Base-by-base conservation (phyloP, 1,140 invertebrate genomes). In the Paramacrobiotus metropolitanus region DNA sequence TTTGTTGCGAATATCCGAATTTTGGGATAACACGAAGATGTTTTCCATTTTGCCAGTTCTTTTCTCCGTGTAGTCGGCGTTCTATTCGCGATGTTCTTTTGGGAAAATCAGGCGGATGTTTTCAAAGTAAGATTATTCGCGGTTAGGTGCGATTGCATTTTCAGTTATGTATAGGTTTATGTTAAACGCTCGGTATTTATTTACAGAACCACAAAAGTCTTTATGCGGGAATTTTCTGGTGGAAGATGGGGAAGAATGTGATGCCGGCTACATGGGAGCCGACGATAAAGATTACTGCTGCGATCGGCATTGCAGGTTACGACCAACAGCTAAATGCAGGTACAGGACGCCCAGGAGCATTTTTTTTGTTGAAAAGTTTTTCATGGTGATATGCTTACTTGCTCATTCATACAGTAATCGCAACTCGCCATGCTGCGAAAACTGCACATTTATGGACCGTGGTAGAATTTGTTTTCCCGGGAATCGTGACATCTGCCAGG, bases 201-300 rank as follows among this genome's bases (percentile, higher is more conserved):
- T 44, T 64, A 28, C 59, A 68, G 87, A 91, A 73, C 87, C 87
- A 0, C 86, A 90, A 72, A 87, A 91, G 75, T 88, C 86, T 30
- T 92, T 92, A 72, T 94, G 89, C 70, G 88, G 89, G 20, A 94
- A 94, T 76, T 75, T 89, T 59, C 77, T 87, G 21, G 88, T 93
- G 0, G 89, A 93, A 74, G 86, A 86, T 21, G 87, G 89, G 65
- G 89, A 94, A 72, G 86, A 94, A 75, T 93, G 88, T 70, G 88
- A 93, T 71, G 88, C 86, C 21, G 89, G 88, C 3, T 75, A 91
- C n/a, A 74, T 90, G 3, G 87, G 87, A 30, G 87, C 86, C 0
- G 86, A 91, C 72, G 86, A 90, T 68, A 87, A 86, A 68, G 88
- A 92, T 69, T 78, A 81, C 21, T 93, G 89, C 70, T 93, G 89